These are phyloP conservation scores for Drosophila pegasa DNA, from an alignment of 2,888 invertebrate species.

Conservation along the genomic window DNA sequence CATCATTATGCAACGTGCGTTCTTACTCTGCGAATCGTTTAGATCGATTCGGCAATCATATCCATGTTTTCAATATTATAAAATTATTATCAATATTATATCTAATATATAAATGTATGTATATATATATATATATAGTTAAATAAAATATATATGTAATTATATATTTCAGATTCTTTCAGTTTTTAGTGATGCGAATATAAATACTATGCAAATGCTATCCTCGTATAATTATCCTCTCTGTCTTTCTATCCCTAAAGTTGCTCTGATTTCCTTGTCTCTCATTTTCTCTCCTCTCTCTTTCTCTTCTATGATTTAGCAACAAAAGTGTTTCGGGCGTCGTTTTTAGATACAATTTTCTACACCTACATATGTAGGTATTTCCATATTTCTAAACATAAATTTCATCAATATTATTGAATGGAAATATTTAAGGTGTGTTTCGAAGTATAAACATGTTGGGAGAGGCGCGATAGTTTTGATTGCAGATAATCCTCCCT, in stretches of 20 bases:
- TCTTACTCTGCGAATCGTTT: not conserved
- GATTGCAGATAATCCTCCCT: slow-evolving; percentile 25
- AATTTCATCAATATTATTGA: slow-evolving; percentile 24
- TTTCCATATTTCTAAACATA: slow-evolving; percentile 4
- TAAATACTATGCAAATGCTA: too few relatives aligned
- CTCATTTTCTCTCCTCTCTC: not conserved
- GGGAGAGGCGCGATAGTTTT: slow-evolving; percentile 20
- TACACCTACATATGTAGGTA: too few relatives aligned
- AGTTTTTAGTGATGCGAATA: too few relatives aligned
- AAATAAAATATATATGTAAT: too few relatives aligned
- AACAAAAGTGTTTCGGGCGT: not conserved
- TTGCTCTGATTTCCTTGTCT: too few relatives aligned
- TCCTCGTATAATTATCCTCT: not conserved
- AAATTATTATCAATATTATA: too few relatives aligned
- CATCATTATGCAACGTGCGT: slow-evolving; percentile 19
- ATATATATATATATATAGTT: too few relatives aligned
- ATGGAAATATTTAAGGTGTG: slow-evolving; percentile 35
- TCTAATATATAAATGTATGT: too few relatives aligned
- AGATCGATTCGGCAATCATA: not conserved
- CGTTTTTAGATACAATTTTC: not conserved
- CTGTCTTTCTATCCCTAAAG: too few relatives aligned
- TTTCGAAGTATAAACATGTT: slow-evolving; percentile 28
- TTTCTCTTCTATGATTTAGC: not conserved
- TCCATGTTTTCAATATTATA: too few relatives aligned
- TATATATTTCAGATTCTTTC: too few relatives aligned